phyloP scores from a whole-genome alignment of 2,888 invertebrate genomes.

The Pristionchus maxplancki region DNA sequence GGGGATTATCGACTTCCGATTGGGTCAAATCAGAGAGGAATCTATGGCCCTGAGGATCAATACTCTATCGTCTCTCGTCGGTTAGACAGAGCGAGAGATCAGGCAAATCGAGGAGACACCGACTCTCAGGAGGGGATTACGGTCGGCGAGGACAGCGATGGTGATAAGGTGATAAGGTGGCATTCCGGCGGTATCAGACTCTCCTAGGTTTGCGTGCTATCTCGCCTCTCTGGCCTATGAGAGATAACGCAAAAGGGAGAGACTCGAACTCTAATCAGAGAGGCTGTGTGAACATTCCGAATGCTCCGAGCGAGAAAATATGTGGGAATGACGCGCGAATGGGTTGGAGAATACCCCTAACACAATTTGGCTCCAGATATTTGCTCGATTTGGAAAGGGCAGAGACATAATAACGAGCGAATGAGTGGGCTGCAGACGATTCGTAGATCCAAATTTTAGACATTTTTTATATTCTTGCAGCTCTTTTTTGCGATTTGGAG shows the following conservation, averaged over 20 bases:
- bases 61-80: neutral
- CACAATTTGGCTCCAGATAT: neutral
- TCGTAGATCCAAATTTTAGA: no score
- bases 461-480: no score
- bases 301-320: neutral
- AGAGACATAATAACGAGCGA: neutral
- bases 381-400: neutral
- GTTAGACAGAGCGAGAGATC: neutral
- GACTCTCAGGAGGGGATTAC: neutral
- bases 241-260: neutral
- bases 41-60: neutral
- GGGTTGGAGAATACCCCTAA: neutral
- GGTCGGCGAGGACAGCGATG: neutral
- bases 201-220: neutral
- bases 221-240: neutral
- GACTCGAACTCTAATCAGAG: neutral
- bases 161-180: constrained; percentile 9
- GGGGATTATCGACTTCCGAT: constrained; percentile 18
- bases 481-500: no score
- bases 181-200: neutral
- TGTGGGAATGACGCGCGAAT: neutral
- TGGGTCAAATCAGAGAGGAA: neutral
- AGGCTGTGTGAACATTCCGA: neutral
- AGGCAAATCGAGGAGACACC: neutral
- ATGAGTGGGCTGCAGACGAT: neutral